Base-by-base conservation (phyloP, 2,113 vertebrate species). In the Salminus brasiliensis region DNA sequence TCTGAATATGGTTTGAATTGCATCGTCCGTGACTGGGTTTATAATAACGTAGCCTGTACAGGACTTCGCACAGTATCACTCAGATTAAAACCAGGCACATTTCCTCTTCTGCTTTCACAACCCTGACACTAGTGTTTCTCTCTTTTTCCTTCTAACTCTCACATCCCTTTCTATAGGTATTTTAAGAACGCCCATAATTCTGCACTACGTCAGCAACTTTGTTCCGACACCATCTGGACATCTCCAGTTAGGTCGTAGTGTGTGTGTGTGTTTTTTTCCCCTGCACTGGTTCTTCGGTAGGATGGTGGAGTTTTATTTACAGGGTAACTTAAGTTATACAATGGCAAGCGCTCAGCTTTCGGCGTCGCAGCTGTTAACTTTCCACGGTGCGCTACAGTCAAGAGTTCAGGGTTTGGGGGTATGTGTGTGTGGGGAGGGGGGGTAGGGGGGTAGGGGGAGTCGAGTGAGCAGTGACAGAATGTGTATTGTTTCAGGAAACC, bases 401-500 rank as follows among this genome's bases (percentile, higher is more conserved):
- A 27, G 43, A 79, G 77, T n/a, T 21, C 36, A 39, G 27, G 60
- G 72, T 79, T 32, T 18, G 47, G 41, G 39, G 13, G n/a, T n/a
- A n/a, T n/a, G n/a, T 34, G 63, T 30, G 16, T 71, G 55, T 63
- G 16, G 7, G 18, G 43, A 79, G 77, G 27, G 52, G 53, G 27
- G 60, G 72, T 79, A 30, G 23, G 47, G 41, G 39, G 13, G n/a
- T n/a, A n/a, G n/a, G n/a, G n/a, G n/a, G n/a, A n/a, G n/a, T n/a
- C n/a, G n/a, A 29, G 30, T 72, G 32, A 49, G 57, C 57, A 25
- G 32, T 72, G 53, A 77, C 74, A 81, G 60, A 55, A 65, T 62
- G 69, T 74, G 63, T 73, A 70, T 39, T 70, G 76, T 83, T 78
- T 72, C 29, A 74, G 81, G 13, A 74, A 79, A 66, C 69, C 78